phyloP scores from a whole-genome alignment of 1,140 invertebrate genomes.

The Nixonia krombeini region DNA sequence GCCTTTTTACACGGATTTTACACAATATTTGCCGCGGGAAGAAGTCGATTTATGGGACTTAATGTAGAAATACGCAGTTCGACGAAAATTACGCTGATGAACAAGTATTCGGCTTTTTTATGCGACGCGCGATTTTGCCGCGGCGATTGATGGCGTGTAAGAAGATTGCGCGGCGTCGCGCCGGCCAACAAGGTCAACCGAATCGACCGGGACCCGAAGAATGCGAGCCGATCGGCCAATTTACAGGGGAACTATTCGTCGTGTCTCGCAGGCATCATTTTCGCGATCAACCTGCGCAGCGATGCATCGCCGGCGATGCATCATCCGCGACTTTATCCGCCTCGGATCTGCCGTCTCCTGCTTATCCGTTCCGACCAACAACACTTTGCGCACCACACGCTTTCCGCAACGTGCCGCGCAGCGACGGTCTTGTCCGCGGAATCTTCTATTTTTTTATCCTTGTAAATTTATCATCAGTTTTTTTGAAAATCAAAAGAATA shows the following conservation, averaged over 20 bases:
- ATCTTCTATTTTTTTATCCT: not conserved
- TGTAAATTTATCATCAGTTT: no score
- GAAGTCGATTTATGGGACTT: slow-evolving; percentile 46
- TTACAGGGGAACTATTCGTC: slow-evolving; percentile 29
- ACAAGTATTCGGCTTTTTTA: not conserved
- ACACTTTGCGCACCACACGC: slow-evolving; percentile 32
- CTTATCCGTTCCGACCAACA: slow-evolving; percentile 45
- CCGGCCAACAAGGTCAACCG: no score
- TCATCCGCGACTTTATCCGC: slow-evolving; percentile 56
- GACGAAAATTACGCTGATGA: slow-evolving; percentile 18
- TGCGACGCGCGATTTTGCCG: no score
- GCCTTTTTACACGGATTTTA: slow-evolving; percentile 52
- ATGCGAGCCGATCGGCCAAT: slow-evolving; percentile 32
- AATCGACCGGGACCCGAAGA: no score
- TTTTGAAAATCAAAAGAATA: no score
- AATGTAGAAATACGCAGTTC: slow-evolving; percentile 35
- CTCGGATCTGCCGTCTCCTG: slow-evolving; percentile 47
- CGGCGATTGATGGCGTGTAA: no score
- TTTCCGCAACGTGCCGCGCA: slow-evolving; percentile 1
- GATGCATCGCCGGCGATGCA: slow-evolving; percentile 55
- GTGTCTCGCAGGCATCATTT: slow-evolving; percentile 44
- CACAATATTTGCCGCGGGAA: slow-evolving; percentile 48
- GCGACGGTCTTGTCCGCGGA: slow-evolving; percentile 2
- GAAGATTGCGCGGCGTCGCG: no score
- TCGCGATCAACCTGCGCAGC: slow-evolving; percentile 54